Conservation (phyloP, 1,140 invertebrate genomes). For the Solenopsis fugax region DNA sequence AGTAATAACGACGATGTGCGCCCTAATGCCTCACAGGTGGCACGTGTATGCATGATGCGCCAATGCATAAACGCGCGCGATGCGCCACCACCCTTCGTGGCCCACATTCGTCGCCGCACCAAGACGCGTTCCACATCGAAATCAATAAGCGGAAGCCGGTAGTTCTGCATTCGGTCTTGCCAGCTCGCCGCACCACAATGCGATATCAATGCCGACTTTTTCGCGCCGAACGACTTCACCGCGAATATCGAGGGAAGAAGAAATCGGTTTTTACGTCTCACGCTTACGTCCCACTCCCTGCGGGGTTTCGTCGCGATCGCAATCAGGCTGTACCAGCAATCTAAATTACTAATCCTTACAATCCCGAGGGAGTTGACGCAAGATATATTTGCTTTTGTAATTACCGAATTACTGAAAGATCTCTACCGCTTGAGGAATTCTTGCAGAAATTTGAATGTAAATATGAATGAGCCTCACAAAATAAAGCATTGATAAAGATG, state of each 20-base stretch:
- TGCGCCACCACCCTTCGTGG: conserved; percentile 71
- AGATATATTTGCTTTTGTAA: not conserved
- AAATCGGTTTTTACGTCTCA: not conserved
- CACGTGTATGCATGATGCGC: conserved; percentile 55
- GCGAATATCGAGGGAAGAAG: not conserved
- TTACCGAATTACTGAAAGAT: not conserved
- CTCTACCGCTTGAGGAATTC: not conserved
- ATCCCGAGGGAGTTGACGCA: not conserved
- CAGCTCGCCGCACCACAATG: conserved; percentile 36
- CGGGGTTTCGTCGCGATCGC: not conserved
- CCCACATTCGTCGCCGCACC: conserved; percentile 78
- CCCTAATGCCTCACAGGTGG: not conserved
- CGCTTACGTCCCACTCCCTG: not conserved
- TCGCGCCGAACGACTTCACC: not conserved
- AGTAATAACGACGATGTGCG: not conserved
- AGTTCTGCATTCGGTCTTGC: conserved; percentile 75
- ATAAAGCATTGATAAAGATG: not conserved
- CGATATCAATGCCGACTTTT: conserved; percentile 20
- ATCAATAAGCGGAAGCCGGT: conserved; percentile 85
- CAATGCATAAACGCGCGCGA: conserved; percentile 63
- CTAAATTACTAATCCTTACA: conserved; percentile 15
- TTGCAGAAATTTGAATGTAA: not conserved
- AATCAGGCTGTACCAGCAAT: conserved; percentile 17
- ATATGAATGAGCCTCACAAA: not conserved
- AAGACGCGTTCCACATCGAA: conserved; percentile 75